Base-by-base conservation (phyloP, 2,797 vertebrate genomes). In the Semaprochilodus insignis region DNA sequence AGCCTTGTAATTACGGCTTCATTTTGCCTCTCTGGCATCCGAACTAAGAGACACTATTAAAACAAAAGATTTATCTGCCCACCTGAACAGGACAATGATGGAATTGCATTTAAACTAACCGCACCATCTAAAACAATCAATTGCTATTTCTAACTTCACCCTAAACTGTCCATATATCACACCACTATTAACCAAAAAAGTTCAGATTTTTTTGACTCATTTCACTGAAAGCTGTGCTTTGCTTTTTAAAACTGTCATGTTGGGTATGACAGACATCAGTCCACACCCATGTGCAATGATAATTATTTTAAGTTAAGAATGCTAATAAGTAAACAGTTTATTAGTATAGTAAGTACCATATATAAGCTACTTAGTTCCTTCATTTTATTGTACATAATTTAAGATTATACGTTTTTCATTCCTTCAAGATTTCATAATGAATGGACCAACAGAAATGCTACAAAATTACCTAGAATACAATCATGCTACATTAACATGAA, bases 1-100 rank as follows among this genome's bases (percentile, higher is more conserved):
- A 92, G 87, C 80, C 71, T 87, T 88, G 91, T 95, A 96, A 94
- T 94, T 94, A 95, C 82, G 84, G 87, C 92, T 94, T 93, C 87
- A 90, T 93, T 92, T 90, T 83, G 89, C 87, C 40, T 83, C 77
- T 85, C 88, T 92, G 91, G 89, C 91, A 92, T 90, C 87, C 87
- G 87, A 91, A 92, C 81, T 82, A 91, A 92, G 89, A 94, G 91
- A 92, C 91, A 89, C 92, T 90, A 94, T 93, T 94, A 94, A 92
- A 94, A 93, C 88, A 88, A 90, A 92, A 91, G 89, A 95, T 91
- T 91, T 86, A 87, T 86, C 80, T 77, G 72, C 52, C 51, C 85
- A 83, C 81, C 83, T 77, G 67, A 79, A 69, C 69, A 81, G 87
- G 84, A 92, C 90, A 93, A 94, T 89, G 85, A 77, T 82, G 73